Base-by-base conservation (phyloP, 1,140 invertebrate genomes). In the Pogonomyrmex californicus region DNA sequence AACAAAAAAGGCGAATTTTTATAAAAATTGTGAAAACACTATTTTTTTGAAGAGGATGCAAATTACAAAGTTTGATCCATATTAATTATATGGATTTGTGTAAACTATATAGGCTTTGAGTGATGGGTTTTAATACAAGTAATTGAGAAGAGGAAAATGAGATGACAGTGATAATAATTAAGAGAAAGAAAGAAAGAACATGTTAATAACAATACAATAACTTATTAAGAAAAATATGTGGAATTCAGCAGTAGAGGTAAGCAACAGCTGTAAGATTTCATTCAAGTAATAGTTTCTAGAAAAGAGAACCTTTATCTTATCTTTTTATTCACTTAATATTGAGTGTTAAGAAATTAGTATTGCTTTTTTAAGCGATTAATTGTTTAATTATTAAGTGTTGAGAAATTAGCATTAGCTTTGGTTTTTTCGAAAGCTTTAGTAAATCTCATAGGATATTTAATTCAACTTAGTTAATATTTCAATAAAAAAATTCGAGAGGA, bases 211-310 rank as follows among this genome's bases (percentile, higher is more conserved):
- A 33, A 71, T 70, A 9, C 36, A 33, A 68, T 70, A 33, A 9
- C 6, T 68, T 33, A 23, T 54, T 54, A 56, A 71, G 47, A 51
- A 73, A 54, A 54, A 54, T 36, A 7, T 14, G 36, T 2, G n/a
- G 30, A 71, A 9, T 70, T 0, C 12, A 49, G 14, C 51, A 14
- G 36, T 6, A 54, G 2, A 54, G 44, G 68, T 49, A 71, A 73
- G 49, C 33, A 73, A n/a, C 47, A 73, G 17, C 49, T 38, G 33
- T 33, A 54, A 4, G 4, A 71, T 71, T 71, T 71, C 23, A 70
- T 9, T 38, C 70, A 73, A 49, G 70, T 73, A 54, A 73, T 9
- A 4, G 4, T 73, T 73, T 51, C 4, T 7, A 70, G 14, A 65
- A 63, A 51, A 33, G 4, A 17, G 4, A 17, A 51, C 0, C 4